Evolutionary conservation across 2,797 vertebrate genomes (phyloP), one percentile per base, ranked within the genome.

Genomic region (Limosa lapponica): DNA sequence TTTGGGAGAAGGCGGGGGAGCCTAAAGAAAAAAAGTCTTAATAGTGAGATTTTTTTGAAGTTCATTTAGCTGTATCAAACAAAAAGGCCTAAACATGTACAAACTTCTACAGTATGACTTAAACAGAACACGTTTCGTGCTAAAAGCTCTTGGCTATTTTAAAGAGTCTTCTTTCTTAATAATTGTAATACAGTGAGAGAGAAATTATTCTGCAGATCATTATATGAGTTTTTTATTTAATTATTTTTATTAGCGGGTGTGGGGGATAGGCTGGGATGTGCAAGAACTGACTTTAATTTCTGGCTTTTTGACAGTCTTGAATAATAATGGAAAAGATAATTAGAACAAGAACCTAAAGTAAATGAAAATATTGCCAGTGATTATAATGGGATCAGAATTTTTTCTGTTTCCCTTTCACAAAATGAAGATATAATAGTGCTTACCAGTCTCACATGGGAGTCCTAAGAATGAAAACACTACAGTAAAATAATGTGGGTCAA

Each of bases 261-360:
- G 5, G 0, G 23, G 10, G 49, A 62, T 66, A 78, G 13, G 22
- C 16, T 49, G 55, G 23, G 20, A 70, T 82, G 18, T 86, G 54
- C 0, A 0, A 79, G 54, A 86, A 52, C 23, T 1, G 24, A 91
- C 17, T 94, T 94, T 88, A 79, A 94, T 93, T 95, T 92, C 69
- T 88, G n/a, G 4, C 28, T 90, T 96, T 96, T 88, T 88, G 46
- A 83, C 65, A 83, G 62, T 62, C 92, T 79, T 93, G 96, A 91
- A 88, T 94, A 93, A 91, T 94, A 96, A 95, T 90, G 41, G 85
- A 11, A 91, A 96, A 95, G 70, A 88, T 96, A 95, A 97, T 96
- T 95, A 93, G 91, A 95, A 74, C 64, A 83, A 84, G 65, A 96
- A 88, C 20, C 67, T 67, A 49, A 92, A 94, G 75, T 93, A 39